phyloP scores from a whole-genome alignment of 2,888 invertebrate species.

The Orthonevra nobilis region DNA sequence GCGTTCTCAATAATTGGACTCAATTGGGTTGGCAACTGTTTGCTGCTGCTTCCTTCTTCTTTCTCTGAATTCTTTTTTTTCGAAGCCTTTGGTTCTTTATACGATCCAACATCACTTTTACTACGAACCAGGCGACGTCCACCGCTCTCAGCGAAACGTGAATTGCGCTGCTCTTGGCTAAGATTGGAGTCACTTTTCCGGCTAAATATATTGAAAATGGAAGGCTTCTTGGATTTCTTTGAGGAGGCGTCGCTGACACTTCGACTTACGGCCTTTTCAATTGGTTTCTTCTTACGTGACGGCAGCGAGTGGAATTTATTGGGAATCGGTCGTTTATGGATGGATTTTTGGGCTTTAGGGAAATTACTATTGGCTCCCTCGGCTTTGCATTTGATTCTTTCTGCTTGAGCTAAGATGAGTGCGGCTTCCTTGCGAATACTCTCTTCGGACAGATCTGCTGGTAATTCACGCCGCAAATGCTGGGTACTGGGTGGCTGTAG shows the following conservation, averaged over 20 bases:
- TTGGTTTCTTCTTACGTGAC: constrained; percentile 82
- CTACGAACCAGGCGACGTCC: constrained; percentile 82
- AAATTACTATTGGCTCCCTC: constrained; percentile 79
- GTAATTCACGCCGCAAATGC: constrained; percentile 82
- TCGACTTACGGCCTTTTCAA: constrained; percentile 80
- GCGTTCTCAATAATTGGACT: constrained; percentile 90
- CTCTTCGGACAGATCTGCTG: constrained; percentile 86
- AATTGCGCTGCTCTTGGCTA: constrained; percentile 77
- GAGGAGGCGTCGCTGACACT: constrained; percentile 83
- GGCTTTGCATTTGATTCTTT: constrained; percentile 85
- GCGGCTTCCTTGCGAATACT: constrained; percentile 89
- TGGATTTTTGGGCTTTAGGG: constrained; percentile 75
- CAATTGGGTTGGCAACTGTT: constrained; percentile 85
- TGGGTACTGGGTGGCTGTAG: constrained; percentile 74
- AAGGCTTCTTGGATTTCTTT: constrained; percentile 82
- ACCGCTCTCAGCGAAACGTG: constrained; percentile 81
- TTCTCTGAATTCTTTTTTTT: constrained; percentile 81
- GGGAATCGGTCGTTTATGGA: constrained; percentile 73
- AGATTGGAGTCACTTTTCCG: constrained; percentile 83
- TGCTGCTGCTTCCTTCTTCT: constrained; percentile 76
- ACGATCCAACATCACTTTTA: constrained; percentile 84
- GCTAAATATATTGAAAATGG: constrained; percentile 85
- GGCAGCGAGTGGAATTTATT: constrained; percentile 86
- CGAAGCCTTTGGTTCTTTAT: constrained; percentile 72
- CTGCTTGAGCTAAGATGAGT: constrained; percentile 87